These are phyloP conservation scores for Pionites leucogaster DNA, from an alignment of 2,113 vertebrate species.

Conservation along the genomic window DNA sequence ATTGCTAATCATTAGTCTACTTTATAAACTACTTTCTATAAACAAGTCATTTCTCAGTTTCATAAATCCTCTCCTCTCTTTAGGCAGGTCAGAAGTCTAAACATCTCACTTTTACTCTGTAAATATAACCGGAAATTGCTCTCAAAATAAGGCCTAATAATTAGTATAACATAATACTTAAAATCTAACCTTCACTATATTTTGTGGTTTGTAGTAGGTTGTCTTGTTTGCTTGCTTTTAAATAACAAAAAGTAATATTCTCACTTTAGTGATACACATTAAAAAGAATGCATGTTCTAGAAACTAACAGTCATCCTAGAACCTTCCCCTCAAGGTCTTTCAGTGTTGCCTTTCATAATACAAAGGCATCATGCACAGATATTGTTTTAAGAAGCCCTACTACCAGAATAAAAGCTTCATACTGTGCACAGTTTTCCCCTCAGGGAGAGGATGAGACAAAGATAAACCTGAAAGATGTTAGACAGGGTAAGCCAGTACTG, in stretches of 20 bases:
- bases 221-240: not conserved
- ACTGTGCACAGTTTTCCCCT: not conserved
- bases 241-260: not conserved
- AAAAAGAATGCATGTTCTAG: not conserved
- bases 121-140: not conserved
- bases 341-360: not conserved
- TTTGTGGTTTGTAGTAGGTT: not conserved
- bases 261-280: not conserved
- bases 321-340: not conserved
- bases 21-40: slow-evolving; percentile 1
- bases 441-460: not conserved
- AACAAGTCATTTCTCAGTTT: slow-evolving; percentile 26
- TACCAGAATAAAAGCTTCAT: not conserved
- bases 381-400: not conserved
- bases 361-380: not conserved
- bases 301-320: not conserved
- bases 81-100: not conserved
- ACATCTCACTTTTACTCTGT: not conserved
- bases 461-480: not conserved
- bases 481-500: not conserved
- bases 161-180: not conserved
- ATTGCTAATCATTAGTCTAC: slow-evolving; percentile 48
- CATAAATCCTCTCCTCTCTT: not conserved
- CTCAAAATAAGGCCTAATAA: not conserved
- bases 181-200: not conserved